Conservation (phyloP, 2,888 invertebrate genomes). For the Stenchaetothrips biformis region DNA sequence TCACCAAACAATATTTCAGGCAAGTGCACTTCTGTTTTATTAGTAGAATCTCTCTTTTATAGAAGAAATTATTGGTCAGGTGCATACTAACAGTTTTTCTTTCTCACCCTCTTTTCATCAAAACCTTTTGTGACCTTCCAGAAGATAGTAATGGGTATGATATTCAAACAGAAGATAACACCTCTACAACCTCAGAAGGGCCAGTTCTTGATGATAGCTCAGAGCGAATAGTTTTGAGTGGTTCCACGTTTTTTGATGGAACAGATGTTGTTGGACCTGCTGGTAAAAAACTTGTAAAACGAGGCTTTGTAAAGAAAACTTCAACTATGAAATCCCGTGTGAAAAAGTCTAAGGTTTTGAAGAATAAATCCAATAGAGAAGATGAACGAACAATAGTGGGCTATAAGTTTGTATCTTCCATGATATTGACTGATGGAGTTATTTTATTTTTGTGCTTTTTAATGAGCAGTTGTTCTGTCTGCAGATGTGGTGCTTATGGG, state of each 20-base stretch:
- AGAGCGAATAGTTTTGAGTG: neutral
- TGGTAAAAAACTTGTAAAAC: slow-evolving; percentile 6
- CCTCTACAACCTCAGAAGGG: too few relatives aligned
- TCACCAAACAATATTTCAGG: neutral
- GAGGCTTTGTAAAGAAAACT: neutral
- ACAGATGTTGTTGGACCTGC: neutral
- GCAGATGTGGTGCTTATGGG: neutral
- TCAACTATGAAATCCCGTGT: neutral
- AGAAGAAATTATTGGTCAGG: too few relatives aligned
- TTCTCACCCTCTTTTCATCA: too few relatives aligned
- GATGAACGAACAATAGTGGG: neutral
- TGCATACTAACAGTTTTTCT: too few relatives aligned
- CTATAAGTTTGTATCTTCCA: neutral
- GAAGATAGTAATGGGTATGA: too few relatives aligned
- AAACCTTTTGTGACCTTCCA: too few relatives aligned
- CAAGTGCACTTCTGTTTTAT: neutral
- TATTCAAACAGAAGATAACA: too few relatives aligned
- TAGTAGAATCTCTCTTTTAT: neutral
- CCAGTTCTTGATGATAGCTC: neutral
- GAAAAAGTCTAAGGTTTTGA: neutral
- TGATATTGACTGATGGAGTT: neutral
- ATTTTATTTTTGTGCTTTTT: neutral
- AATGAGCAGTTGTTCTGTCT: neutral
- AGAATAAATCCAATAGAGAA: neutral
- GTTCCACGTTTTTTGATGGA: neutral